phyloP scores from a whole-genome alignment of 2,888 invertebrate species.

The Kuschelorhynchus macadamiae region DNA sequence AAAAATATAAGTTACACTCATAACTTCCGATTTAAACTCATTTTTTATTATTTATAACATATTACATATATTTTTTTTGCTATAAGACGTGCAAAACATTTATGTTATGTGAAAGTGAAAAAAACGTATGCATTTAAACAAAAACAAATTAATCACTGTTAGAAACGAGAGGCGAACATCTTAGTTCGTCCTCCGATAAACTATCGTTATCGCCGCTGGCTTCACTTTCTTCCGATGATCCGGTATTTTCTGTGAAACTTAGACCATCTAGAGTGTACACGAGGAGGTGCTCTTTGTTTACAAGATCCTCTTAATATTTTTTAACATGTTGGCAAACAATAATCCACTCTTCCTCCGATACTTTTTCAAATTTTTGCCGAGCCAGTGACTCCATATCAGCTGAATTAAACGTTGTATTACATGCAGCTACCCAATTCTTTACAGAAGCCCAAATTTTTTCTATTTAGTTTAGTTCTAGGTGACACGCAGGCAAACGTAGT shows the following conservation, averaged over 20 bases:
- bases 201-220: no score
- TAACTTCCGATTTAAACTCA: no score
- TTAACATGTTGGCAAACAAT: slow-evolving; percentile 20
- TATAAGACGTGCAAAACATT: no score
- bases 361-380: slow-evolving; percentile 33
- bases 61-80: no score
- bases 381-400: slow-evolving; percentile 35
- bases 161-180: not conserved
- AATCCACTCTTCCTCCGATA: slow-evolving; percentile 12
- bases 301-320: not conserved
- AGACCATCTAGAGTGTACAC: slow-evolving; percentile 9
- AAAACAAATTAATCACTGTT: not conserved
- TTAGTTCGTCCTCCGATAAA: no score
- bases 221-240: not conserved
- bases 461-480: slow-evolving; percentile 55
- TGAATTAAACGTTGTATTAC: slow-evolving; percentile 50
- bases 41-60: no score
- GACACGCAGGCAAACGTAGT: slow-evolving; percentile 53
- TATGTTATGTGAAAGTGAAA: no score
- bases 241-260: slow-evolving; percentile 23
- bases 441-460: slow-evolving; percentile 55
- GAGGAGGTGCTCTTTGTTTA: slow-evolving; percentile 21
- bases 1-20: no score
- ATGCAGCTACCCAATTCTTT: slow-evolving; percentile 49
- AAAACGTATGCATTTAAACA: not conserved